Base-by-base conservation (phyloP, 2,797 vertebrate species). In the Rhynchotus rufescens region DNA sequence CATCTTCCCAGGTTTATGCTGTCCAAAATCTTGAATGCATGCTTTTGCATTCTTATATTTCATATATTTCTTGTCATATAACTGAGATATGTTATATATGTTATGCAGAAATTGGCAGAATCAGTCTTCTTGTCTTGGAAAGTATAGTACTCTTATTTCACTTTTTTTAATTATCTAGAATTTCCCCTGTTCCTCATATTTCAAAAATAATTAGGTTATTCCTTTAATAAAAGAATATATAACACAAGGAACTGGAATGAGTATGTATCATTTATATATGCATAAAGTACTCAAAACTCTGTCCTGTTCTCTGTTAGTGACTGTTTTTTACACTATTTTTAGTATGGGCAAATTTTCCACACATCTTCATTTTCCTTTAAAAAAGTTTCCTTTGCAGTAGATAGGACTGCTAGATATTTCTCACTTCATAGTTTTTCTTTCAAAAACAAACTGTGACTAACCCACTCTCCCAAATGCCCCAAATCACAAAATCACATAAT, bases 191-290 rank as follows among this genome's bases (percentile, higher is more conserved):
- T 87, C 17, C 49, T 91, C 45, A 38, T 88, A 77, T 82, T 82
- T 95, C 28, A 92, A 89, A 92, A 89, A 72, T 80, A 78, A 86
- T 89, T 82, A 65, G 49, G 6, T 72, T 65, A 76, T 62, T 86
- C 23, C 30, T 80, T 92, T 64, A 68, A 78, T 64, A 54, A 85
- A 56, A n/a, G 38, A 56, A 0, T 45, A 25, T n/a, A 15, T 54
- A 73, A 36, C 26, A 61, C 22, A 49, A 12, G 17, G 17, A 91
- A 76, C 25, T 74, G 12, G 25, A 80, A 59, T 51, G 8, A 45
- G 16, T 77, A 28, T 28, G 3, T 80, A 51, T 62, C 14, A 7
- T 68, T 84, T 77, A 36, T 49, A 69, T 72, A 72, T 13, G 61
- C 9, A 15, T 74, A 59, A 54, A 54, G 42, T 34, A 64, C 86